A percentile compares a stretch with the other conserved stretches of the same genome.
Conservation (phyloP, 2,797 vertebrate genomes). For the Numenius phaeopus region DNA sequence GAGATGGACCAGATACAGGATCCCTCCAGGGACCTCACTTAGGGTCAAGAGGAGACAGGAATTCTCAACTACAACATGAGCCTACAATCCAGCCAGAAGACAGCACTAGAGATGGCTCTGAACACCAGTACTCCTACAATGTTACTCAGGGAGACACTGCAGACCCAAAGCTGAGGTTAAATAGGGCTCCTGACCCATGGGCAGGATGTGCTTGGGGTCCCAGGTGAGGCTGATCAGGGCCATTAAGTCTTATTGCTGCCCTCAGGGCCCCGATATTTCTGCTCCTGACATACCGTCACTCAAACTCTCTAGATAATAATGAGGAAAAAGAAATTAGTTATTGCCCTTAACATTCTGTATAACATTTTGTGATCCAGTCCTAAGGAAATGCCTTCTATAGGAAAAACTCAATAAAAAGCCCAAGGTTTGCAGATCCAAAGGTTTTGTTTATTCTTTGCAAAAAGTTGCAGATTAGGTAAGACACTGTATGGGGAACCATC, state of each 20-base stretch:
- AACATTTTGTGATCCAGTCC: neutral
- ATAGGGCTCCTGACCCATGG: neutral
- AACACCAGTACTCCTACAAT: neutral
- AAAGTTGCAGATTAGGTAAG: neutral
- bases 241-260: neutral
- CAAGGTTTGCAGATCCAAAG: neutral
- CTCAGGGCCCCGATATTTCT: neutral
- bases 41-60: neutral
- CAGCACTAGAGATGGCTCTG: rapidly evolving
- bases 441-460: neutral
- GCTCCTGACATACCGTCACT: neutral
- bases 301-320: rapidly evolving
- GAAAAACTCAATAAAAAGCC: neutral
- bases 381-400: neutral
- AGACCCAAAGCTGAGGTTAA: neutral
- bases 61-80: rapidly evolving
- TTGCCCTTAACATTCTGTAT: neutral
- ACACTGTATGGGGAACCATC: rapidly evolving
- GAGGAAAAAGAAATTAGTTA: neutral
- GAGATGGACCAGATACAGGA: rapidly evolving
- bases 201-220: too few species aligned
- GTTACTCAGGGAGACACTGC: rapidly evolving
- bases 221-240: neutral
- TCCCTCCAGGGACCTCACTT: rapidly evolving
- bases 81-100: neutral